Evolutionary conservation across 1,140 invertebrate species (phyloP).

Genomic region (Calephelis nemesis): DNA sequence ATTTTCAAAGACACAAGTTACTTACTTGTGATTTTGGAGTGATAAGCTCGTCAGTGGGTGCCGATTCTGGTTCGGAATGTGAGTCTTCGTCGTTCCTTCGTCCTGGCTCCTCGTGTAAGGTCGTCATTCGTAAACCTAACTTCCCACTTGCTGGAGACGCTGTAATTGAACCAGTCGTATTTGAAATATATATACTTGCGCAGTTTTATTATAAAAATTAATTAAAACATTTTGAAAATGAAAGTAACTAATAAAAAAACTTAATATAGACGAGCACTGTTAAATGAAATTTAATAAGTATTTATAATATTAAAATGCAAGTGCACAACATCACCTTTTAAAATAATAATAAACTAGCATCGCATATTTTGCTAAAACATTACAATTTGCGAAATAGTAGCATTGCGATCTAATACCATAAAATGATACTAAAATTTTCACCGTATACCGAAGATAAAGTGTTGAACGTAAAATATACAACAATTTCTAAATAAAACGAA

Average conservation of each 20-base stretch:
- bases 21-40: conserved; percentile 50
- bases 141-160: conserved; percentile 91
- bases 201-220: background rate
- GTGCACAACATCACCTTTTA: too few relatives aligned
- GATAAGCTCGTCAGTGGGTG: conserved; percentile 52
- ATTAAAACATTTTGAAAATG: background rate
- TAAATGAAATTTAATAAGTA: too few relatives aligned
- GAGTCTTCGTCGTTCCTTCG: conserved; percentile 72
- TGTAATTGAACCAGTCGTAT: conserved; percentile 57
- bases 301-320: too few relatives aligned
- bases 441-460: too few relatives aligned
- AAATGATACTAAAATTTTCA: too few relatives aligned
- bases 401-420: too few relatives aligned
- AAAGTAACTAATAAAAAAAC: too few relatives aligned
- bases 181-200: background rate
- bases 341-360: too few relatives aligned
- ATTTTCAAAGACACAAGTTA: conserved; percentile 1
- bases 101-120: conserved; percentile 90
- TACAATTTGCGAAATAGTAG: too few relatives aligned
- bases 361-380: too few relatives aligned
- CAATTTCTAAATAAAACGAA: background rate
- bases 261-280: too few relatives aligned
- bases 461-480: too few relatives aligned
- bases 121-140: conserved; percentile 93
- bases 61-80: conserved; percentile 72